phyloP scores from a whole-genome alignment of 2,888 invertebrate genomes.

The Glaucopsyche alexis region DNA sequence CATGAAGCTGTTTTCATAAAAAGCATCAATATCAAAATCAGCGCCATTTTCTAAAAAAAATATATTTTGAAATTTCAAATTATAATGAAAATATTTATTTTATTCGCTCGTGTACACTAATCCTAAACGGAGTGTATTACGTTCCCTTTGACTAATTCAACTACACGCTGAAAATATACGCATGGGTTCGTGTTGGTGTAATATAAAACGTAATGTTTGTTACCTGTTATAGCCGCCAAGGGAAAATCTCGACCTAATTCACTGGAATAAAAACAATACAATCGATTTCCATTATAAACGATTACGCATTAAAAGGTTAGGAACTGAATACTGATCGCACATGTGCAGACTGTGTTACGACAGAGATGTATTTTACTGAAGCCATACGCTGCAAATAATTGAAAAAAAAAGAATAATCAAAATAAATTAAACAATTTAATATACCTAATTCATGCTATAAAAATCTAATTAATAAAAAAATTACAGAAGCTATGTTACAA shows the following conservation, averaged over 20 bases:
- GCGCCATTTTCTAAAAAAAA: slow-evolving; percentile 45
- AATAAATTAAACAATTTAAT: background rate
- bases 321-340: slow-evolving; percentile 55
- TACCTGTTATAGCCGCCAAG: slow-evolving; percentile 33
- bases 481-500: background rate
- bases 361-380: slow-evolving; percentile 42
- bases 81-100: no score
- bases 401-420: background rate
- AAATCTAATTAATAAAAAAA: background rate
- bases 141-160: no score
- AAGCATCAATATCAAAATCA: slow-evolving; percentile 44
- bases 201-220: slow-evolving; percentile 26
- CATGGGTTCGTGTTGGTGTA: background rate
- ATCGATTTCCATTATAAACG: slow-evolving; percentile 69
- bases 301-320: slow-evolving; percentile 47
- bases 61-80: no score
- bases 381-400: background rate
- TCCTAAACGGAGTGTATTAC: no score
- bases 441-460: background rate
- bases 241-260: slow-evolving; percentile 52
- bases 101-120: no score
- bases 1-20: slow-evolving; percentile 43
- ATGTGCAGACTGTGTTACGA: slow-evolving; percentile 56
- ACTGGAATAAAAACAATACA: slow-evolving; percentile 58
- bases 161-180: slow-evolving; percentile 4